Evolutionary conservation across 2,888 invertebrate species (phyloP).

Genomic region (Amphimallon solstitiale): DNA sequence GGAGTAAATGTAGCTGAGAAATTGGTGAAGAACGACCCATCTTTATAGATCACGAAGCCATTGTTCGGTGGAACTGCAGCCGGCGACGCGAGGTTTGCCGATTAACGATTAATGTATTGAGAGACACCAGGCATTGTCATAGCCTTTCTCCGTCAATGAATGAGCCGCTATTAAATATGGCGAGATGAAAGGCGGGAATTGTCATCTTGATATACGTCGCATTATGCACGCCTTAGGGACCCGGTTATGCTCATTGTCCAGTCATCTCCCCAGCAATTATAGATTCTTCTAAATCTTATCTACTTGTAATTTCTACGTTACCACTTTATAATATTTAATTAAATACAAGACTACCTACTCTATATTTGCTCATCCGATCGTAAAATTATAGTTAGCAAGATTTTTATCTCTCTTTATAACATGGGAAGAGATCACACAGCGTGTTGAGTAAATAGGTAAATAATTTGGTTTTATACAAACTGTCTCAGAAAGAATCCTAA

Average conservation of each 20-base stretch:
- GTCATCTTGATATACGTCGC: conserved; percentile 60
- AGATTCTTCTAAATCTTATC: conserved; percentile 43
- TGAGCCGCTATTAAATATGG: conserved; percentile 60
- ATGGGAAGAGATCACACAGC: no score
- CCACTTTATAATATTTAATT: neutral
- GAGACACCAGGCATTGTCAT: conserved; percentile 53
- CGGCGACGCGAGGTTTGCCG: conserved; percentile 56
- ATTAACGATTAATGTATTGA: conserved; percentile 62
- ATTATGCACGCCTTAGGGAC: conserved; percentile 58
- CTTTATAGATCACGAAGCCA: conserved; percentile 62
- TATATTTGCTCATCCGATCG: no score
- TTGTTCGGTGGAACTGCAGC: conserved; percentile 58
- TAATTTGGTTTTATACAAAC: no score
- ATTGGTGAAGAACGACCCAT: conserved; percentile 64
- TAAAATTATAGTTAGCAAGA: no score
- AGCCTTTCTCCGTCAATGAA: conserved; percentile 56
- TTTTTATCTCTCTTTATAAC: no score
- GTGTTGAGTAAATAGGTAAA: no score
- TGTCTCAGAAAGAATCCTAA: no score
- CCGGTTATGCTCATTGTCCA: conserved; percentile 48
- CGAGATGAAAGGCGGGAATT: conserved; percentile 57
- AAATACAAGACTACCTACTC: no score
- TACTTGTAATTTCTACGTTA: neutral
- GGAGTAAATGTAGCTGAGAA: conserved; percentile 65
- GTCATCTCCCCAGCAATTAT: conserved; percentile 50